A percentile compares a stretch with the other conserved stretches of the same genome.
Conservation (phyloP, 1,140 invertebrate genomes). For the Drosophila micromelanica region DNA sequence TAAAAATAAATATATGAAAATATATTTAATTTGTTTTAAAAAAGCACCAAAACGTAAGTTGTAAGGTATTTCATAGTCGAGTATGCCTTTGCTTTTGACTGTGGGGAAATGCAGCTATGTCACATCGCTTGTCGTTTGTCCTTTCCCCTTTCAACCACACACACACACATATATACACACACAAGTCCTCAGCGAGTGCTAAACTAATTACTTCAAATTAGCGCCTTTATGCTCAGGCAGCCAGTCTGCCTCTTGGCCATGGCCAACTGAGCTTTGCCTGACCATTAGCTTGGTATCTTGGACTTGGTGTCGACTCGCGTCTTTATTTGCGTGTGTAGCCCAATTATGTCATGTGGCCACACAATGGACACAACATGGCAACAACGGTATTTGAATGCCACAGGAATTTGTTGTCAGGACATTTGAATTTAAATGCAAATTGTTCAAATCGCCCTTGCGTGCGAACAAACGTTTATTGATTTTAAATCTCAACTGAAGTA, state of each 20-base stretch:
- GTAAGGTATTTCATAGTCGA: neutral
- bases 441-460: conserved; percentile 9
- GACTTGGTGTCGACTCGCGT: neutral
- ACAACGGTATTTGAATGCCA: conserved; percentile 39
- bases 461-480: conserved; percentile 1
- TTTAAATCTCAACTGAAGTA: too few species aligned
- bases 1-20: too few species aligned
- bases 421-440: conserved; percentile 13
- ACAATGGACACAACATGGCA: conserved; percentile 40
- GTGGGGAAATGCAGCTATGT: conserved; percentile 4
- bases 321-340: conserved; percentile 50
- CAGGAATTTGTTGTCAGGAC: conserved; percentile 28
- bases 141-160: conserved; percentile 16
- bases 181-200: conserved; percentile 31
- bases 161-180: conserved; percentile 1
- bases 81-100: neutral
- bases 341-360: conserved; percentile 45
- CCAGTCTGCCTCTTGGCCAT: conserved; percentile 32
- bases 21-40: too few species aligned
- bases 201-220: conserved; percentile 80
- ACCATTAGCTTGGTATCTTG: conserved; percentile 30
- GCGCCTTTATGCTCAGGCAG: conserved; percentile 68
- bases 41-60: too few species aligned
- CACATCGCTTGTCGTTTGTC: conserved; percentile 43
- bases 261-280: conserved; percentile 47